Evolutionary conservation across 2,797 vertebrate genomes (phyloP).

Genomic region (Trachops cirrhosus): DNA sequence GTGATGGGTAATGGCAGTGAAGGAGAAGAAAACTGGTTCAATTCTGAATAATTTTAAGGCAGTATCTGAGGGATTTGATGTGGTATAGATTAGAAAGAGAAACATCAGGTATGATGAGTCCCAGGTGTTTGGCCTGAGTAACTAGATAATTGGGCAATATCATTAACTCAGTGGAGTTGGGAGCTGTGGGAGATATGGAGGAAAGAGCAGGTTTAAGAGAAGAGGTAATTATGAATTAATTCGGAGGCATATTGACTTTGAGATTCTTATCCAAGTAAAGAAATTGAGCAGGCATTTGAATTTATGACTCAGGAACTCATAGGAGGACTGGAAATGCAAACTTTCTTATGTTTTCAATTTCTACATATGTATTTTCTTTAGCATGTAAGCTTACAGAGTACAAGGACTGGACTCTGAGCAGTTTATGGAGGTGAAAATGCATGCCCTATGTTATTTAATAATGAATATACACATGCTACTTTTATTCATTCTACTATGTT

Average conservation of each 20-base stretch:
- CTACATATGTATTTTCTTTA: conserved; percentile 4
- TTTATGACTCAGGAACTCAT: not conserved
- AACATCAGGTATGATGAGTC: not conserved
- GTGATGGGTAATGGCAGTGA: not conserved
- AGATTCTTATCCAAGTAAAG: not conserved
- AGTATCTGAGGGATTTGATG: not conserved
- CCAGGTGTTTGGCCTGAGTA: not conserved
- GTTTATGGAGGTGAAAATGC: not conserved
- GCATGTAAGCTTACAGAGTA: not conserved
- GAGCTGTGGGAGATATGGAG: not conserved
- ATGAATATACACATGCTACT: not conserved
- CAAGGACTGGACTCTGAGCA: not conserved
- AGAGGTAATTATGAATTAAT: not conserved
- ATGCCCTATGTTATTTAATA: not conserved
- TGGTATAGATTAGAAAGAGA: not conserved
- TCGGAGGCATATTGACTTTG: not conserved
- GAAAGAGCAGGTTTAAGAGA: not conserved
- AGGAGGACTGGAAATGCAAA: not conserved
- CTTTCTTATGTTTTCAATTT: not conserved
- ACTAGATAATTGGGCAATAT: not conserved
- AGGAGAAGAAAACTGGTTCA: not conserved
- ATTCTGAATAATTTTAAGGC: not conserved
- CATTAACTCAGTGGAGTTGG: not conserved
- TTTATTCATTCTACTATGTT: not conserved
- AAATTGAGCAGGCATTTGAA: not conserved